Evolutionary conservation across 2,797 vertebrate species (phyloP).

Genomic region (Cyprinella venusta): DNA sequence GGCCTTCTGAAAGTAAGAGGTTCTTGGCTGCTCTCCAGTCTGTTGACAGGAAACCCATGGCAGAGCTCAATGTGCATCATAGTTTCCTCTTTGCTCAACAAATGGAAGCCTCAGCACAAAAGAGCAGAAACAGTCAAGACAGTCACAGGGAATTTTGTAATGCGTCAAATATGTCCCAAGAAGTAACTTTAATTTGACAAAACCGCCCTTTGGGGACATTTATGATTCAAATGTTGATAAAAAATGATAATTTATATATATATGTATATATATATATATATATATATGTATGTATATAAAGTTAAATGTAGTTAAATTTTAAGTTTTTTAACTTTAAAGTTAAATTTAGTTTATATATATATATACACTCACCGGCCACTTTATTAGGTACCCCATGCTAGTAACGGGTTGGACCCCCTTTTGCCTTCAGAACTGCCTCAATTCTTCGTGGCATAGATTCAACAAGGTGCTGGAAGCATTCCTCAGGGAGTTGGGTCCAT

Average conservation of each 20-base stretch:
- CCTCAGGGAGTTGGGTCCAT: too few relatives aligned
- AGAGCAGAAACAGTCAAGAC: slow-evolving; percentile 3
- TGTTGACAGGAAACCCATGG: slow-evolving; percentile 64
- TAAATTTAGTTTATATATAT: too few relatives aligned
- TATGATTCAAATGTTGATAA: background rate
- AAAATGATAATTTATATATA: background rate
- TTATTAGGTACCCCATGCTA: too few relatives aligned
- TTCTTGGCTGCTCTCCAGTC: slow-evolving; percentile 50
- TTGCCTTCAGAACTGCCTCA: too few relatives aligned
- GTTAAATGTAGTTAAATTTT: too few relatives aligned
- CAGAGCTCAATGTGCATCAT: slow-evolving; percentile 13
- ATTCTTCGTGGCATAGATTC: too few relatives aligned
- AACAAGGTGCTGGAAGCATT: too few relatives aligned
- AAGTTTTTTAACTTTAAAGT: too few relatives aligned
- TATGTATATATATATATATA: too few relatives aligned
- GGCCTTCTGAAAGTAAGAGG: background rate
- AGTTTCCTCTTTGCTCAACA: slow-evolving; percentile 56
- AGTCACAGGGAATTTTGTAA: background rate
- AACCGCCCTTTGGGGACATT: background rate
- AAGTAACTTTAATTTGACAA: background rate
- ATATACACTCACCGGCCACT: too few relatives aligned
- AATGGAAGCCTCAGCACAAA: slow-evolving; percentile 21
- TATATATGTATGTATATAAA: too few relatives aligned
- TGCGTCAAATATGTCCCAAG: background rate
- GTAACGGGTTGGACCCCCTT: too few relatives aligned